Base-by-base conservation (phyloP, 2,888 invertebrate genomes). In the Hyppa rectilinea region DNA sequence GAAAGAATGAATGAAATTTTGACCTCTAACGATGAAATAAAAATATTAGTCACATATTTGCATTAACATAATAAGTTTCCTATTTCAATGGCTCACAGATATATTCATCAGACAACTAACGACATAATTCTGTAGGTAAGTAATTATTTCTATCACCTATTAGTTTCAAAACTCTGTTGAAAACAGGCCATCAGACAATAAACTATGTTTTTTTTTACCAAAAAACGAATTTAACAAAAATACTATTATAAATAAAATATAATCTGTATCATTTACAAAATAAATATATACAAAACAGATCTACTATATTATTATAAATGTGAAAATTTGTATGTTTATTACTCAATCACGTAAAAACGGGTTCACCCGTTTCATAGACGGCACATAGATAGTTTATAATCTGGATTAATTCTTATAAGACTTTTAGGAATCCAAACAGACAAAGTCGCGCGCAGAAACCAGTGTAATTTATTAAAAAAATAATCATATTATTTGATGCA, bases 401-500 rank as follows among this genome's bases (percentile, higher is more conserved):
- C n/a, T n/a, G n/a, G n/a, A n/a, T n/a, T n/a, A n/a, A n/a, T n/a
- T n/a, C n/a, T n/a, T n/a, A n/a, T n/a, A n/a, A n/a, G n/a, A n/a
- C n/a, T n/a, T n/a, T n/a, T n/a, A n/a, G n/a, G n/a, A n/a, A n/a
- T n/a, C n/a, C n/a, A n/a, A n/a, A n/a, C n/a, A n/a, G n/a, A n/a
- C n/a, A n/a, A n/a, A n/a, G n/a, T n/a, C n/a, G n/a, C n/a, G n/a
- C n/a, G n/a, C n/a, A n/a, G n/a, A n/a, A n/a, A n/a, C n/a, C n/a
- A n/a, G n/a, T n/a, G n/a, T n/a, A n/a, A n/a, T 31, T 23, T 17
- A 68, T 61, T 14, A 65, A 61, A 47, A 71, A 78, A 76, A 68
- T 63, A 66, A 68, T 64, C 67, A 64, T 47, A 80, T 74, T 76
- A 68, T 73, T 73, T 70, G 59, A 84, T 76, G 68, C 66, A 80